These are phyloP conservation scores for Lycaena phlaeas DNA, from an alignment of 2,888 invertebrate genomes.

Conservation along the genomic window DNA sequence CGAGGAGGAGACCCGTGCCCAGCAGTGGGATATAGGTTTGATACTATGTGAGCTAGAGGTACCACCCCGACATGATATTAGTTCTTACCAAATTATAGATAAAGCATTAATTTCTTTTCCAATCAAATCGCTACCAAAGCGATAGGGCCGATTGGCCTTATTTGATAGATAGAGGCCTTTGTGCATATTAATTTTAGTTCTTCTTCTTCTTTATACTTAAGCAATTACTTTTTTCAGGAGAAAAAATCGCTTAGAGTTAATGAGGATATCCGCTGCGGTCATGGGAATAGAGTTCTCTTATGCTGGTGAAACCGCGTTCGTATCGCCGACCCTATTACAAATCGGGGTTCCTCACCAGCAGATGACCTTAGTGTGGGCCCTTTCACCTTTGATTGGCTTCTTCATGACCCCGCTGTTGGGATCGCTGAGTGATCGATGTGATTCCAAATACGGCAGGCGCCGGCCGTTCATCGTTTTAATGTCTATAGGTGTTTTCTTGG, in stretches of 20 bases:
- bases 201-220: too few relatives aligned
- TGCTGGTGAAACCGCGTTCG: slow-evolving; percentile 97
- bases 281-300: slow-evolving; percentile 99
- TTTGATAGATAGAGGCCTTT: too few relatives aligned
- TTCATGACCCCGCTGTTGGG: slow-evolving; percentile 94
- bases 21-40: too few relatives aligned
- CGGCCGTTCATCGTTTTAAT: slow-evolving; percentile 93
- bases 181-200: too few relatives aligned
- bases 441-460: slow-evolving; percentile 84
- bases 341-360: slow-evolving; percentile 93
- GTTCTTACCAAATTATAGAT: too few relatives aligned
- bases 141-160: too few relatives aligned
- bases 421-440: slow-evolving; percentile 92
- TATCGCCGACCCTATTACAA: slow-evolving; percentile 93
- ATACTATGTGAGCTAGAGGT: too few relatives aligned
- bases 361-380: slow-evolving; percentile 96
- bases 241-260: slow-evolving; percentile 85
- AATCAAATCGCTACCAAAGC: too few relatives aligned
- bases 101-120: too few relatives aligned
- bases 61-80: too few relatives aligned
- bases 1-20: too few relatives aligned
- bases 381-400: slow-evolving; percentile 95
- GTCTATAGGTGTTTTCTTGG: slow-evolving; percentile 91
- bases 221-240: slow-evolving; percentile 65
- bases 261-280: slow-evolving; percentile 92